Percentiles rank a stretch among this genome's conserved stretches.
Evolutionary conservation across 1,140 invertebrate species (phyloP).

Genomic region (Bombyx mori): DNA sequence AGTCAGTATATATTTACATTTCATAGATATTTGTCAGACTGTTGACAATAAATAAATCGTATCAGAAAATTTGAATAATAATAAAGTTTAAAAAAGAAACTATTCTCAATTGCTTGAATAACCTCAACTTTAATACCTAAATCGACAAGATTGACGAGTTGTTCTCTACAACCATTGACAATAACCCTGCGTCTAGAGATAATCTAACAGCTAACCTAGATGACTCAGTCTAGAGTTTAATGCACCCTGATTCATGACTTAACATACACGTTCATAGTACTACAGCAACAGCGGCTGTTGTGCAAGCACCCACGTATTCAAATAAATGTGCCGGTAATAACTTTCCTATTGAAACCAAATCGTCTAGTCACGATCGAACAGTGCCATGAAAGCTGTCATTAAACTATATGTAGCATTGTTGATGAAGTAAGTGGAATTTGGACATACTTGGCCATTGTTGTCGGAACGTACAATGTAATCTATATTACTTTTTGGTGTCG

Average conservation of each 20-base stretch:
- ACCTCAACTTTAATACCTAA: too few relatives aligned
- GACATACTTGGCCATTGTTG: constrained; percentile 8
- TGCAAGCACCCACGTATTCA: constrained; percentile 62
- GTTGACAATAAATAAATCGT: too few relatives aligned
- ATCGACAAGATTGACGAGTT: too few relatives aligned
- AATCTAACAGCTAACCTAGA: constrained; percentile 7
- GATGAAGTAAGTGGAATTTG: constrained; percentile 9
- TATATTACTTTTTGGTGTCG: too few relatives aligned
- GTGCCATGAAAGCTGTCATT: constrained; percentile 23
- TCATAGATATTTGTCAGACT: too few relatives aligned
- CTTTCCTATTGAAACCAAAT: constrained; percentile 63
- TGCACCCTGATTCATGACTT: constrained; percentile 39
- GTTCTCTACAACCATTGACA: too few relatives aligned
- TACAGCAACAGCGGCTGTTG: constrained; percentile 39
- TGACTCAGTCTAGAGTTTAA: constrained; percentile 46
- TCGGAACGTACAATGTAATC: constrained; percentile 3
- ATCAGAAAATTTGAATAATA: too few relatives aligned
- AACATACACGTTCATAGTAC: constrained; percentile 13
- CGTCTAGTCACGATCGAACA: constrained; percentile 55
- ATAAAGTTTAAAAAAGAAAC: too few relatives aligned
- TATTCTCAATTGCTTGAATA: too few relatives aligned
- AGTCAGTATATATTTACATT: too few relatives aligned
- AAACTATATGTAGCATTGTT: constrained; percentile 18
- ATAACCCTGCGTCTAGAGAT: background rate
- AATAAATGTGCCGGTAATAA: constrained; percentile 60